A percentile compares a stretch with the other conserved stretches of the same genome.
phyloP scores from a whole-genome alignment of 2,888 invertebrate species.

The Leptarthrus brevirostris region DNA sequence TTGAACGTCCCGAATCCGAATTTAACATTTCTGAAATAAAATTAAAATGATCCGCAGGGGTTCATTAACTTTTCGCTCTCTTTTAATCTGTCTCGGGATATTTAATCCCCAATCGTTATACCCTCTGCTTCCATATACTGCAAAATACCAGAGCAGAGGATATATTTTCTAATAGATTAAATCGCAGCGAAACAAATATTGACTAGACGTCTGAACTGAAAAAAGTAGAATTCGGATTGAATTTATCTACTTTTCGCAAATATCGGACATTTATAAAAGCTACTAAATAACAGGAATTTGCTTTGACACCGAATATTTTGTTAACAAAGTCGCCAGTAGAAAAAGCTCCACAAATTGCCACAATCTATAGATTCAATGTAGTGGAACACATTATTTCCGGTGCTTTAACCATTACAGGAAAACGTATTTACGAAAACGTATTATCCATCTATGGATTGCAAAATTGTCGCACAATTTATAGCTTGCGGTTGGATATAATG shows the following conservation, averaged over 20 bases:
- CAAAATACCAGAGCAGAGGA: not conserved
- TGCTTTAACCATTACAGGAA: constrained; percentile 51
- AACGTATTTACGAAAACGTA: constrained; percentile 52
- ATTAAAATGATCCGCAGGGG: too few relatives aligned
- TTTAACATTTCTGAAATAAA: too few relatives aligned
- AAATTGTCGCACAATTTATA: constrained; percentile 53
- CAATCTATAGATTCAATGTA: constrained; percentile 53
- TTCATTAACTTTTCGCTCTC: too few relatives aligned
- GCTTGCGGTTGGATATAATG: constrained; percentile 52
- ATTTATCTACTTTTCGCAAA: constrained; percentile 30
- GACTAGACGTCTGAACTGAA: not conserved
- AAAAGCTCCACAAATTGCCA: constrained; percentile 48
- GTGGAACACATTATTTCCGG: constrained; percentile 54
- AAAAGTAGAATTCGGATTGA: constrained; percentile 1
- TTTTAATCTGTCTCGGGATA: too few relatives aligned
- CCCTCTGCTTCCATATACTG: too few relatives aligned
- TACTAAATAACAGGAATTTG: constrained; percentile 17
- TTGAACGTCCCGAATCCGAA: too few relatives aligned
- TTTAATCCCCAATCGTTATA: too few relatives aligned
- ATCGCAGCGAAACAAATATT: constrained; percentile 11
- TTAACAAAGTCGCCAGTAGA: constrained; percentile 31
- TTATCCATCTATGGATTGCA: constrained; percentile 52
- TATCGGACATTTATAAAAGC: constrained; percentile 33
- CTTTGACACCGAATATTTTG: constrained; percentile 40
- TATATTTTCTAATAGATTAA: constrained; percentile 15